Conservation (phyloP, 2,797 vertebrate genomes). For the Phaenicophaeus curvirostris region DNA sequence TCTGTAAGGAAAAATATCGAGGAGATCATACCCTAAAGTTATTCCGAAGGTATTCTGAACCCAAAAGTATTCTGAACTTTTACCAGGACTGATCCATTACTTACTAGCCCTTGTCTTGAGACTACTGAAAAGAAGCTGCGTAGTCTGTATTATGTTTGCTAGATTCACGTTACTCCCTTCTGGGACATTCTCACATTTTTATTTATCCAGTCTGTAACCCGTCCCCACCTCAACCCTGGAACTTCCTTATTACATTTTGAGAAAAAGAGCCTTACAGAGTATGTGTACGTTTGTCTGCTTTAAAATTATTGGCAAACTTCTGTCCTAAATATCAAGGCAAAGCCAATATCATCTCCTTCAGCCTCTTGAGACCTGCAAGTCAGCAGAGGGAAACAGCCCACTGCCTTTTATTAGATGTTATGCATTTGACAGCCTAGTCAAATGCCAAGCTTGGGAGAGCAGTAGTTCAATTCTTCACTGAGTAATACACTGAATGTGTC, state of each 20-base stretch:
- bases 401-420: constrained; percentile 3
- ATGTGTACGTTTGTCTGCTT: neutral
- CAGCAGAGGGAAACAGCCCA: constrained; percentile 32
- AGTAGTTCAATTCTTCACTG: constrained; percentile 1
- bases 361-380: neutral
- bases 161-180: neutral
- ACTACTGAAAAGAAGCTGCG: neutral
- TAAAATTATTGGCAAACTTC: neutral
- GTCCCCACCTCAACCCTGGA: neutral
- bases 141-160: no score
- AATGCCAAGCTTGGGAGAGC: neutral
- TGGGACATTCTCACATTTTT: neutral
- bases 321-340: neutral
- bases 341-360: neutral
- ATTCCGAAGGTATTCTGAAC: neutral
- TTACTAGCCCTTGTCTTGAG: neutral
- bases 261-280: neutral
- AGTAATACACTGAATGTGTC: neutral
- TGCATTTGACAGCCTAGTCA: neutral
- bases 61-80: neutral
- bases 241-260: neutral
- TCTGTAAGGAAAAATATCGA: neutral
- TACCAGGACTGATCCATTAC: neutral
- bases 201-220: neutral
- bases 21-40: neutral